Conservation (phyloP, 1,140 invertebrate species). For the Luehdorfia chinensis region DNA sequence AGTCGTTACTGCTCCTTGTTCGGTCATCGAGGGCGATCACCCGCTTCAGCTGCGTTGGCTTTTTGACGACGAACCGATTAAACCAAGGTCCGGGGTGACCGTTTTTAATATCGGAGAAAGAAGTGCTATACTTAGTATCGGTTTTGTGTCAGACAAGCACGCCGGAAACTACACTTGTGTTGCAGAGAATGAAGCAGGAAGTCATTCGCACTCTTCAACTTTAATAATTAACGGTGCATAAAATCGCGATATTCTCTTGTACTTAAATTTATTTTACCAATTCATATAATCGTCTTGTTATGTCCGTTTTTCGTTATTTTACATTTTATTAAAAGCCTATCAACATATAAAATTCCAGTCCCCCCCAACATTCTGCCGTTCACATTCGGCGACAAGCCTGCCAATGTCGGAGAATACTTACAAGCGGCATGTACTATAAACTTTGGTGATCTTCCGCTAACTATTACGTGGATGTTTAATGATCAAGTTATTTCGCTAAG, state of each 20-base stretch:
- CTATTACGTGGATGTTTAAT: constrained; percentile 85
- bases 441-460: constrained; percentile 90
- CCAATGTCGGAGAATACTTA: constrained; percentile 84
- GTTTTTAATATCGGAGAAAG: constrained; percentile 81
- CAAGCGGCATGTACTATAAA: constrained; percentile 90
- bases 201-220: constrained; percentile 62
- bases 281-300: constrained; percentile 19
- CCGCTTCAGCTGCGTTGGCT: constrained; percentile 84
- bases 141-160: constrained; percentile 79
- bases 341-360: constrained; percentile 57
- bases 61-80: constrained; percentile 79
- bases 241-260: constrained; percentile 28
- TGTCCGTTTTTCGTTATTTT: constrained; percentile 28
- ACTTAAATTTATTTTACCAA: constrained; percentile 19
- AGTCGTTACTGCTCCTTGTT: constrained; percentile 81
- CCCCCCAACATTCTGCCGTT: constrained; percentile 80
- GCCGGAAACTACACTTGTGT: constrained; percentile 82
- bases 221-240: constrained; percentile 80
- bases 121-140: constrained; percentile 82
- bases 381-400: constrained; percentile 80
- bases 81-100: constrained; percentile 70
- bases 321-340: constrained; percentile 30
- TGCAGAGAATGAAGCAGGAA: constrained; percentile 82
- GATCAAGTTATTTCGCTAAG: constrained; percentile 78
- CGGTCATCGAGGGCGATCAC: constrained; percentile 85